Base-by-base conservation (phyloP, 2,888 invertebrate genomes). In the Nudaria mundana region DNA sequence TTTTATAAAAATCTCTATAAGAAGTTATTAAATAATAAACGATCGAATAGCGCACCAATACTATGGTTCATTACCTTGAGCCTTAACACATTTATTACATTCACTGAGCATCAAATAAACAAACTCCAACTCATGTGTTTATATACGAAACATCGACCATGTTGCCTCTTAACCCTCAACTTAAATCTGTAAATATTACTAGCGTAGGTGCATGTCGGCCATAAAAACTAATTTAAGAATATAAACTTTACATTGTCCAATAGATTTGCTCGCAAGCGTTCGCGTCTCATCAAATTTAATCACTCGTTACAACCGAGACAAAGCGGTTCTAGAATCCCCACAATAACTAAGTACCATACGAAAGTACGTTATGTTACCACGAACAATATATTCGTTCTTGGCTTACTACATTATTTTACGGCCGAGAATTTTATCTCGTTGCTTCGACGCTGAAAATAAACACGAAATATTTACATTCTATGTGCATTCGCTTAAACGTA, bases 371-470 rank as follows among this genome's bases (percentile, higher is more conserved):
- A 68, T 64, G 65, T 71, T 78, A 76, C 73, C 70, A 69, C 64
- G 60, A 65, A 71, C 71, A 73, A 73, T 76, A 71, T 73, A 67
- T 68, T 72, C 68, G 65, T 71, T 71, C 68, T 67, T 70, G 62
- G 60, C 66, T 66, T 70, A 61, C 62, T 63, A 66, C 68, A 71
- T 71, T 75, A 74, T 75, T 81, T 80, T 77, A 81, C 63, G 68
- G 62, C 67, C 64, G 69, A 68, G 71, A 79, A 77, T 79, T 77
- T 78, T 76, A 80, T 80, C 74, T 78, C 66, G 68, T 71, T 73
- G 66, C 66, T 67, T 69, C 75, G 70, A 71, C 63, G 66, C 68
- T 72, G 75, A 67, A 71, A 75, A 76, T 73, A 72, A 73, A 75
- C 73, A 63, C 70, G 70, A 72, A 71, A 69, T 70, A 71, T 76